phyloP scores from a whole-genome alignment of 2,113 vertebrate species.

The Toxostoma redivivum region DNA sequence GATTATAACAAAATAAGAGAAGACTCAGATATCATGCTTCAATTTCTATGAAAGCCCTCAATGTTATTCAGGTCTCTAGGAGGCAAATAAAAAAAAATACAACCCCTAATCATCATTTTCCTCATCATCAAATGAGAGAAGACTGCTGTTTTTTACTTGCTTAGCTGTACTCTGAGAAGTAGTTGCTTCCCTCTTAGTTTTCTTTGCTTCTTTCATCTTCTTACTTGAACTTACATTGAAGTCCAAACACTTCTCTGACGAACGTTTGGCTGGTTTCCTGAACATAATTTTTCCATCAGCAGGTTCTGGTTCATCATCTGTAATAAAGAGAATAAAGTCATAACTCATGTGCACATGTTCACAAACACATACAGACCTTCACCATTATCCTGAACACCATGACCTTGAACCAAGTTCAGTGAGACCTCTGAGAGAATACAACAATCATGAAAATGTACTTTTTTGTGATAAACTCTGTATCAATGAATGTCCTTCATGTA shows the following conservation, averaged over 20 bases:
- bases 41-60: neutral
- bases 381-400: neutral
- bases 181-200: conserved; percentile 55
- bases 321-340: conserved; percentile 14
- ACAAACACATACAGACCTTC: neutral
- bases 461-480: neutral
- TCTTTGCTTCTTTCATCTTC: conserved; percentile 76
- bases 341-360: neutral
- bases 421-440: neutral
- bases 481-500: neutral
- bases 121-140: conserved; percentile 91
- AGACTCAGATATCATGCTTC: neutral
- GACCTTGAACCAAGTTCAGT: neutral
- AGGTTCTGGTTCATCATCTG: conserved; percentile 78
- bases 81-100: neutral
- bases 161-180: conserved; percentile 72
- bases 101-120: conserved; percentile 83
- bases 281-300: conserved; percentile 92
- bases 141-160: conserved; percentile 90
- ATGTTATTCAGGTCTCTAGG: neutral
- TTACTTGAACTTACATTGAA: conserved; percentile 91
- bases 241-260: conserved; percentile 82
- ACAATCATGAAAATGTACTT: neutral
- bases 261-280: conserved; percentile 89
- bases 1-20: neutral